Percentiles rank a stretch among this genome's conserved stretches.
phyloP scores from a whole-genome alignment of 2,888 invertebrate genomes.

The Allacma fusca region DNA sequence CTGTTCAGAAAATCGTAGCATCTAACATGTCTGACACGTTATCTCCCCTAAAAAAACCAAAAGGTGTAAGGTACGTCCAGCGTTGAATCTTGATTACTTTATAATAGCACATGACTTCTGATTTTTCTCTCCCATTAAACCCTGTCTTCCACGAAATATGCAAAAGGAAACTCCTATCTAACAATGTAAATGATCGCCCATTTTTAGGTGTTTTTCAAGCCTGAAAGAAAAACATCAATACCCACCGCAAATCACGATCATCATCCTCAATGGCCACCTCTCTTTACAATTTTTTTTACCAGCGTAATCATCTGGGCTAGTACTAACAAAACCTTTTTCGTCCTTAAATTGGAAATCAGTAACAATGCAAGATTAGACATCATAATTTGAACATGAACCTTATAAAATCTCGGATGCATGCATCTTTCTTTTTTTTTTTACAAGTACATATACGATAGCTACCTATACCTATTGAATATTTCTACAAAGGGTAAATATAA shows the following conservation, averaged over 20 bases:
- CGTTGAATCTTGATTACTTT: slow-evolving; percentile 21
- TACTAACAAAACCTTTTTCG: not conserved
- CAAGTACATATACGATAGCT: too few species aligned
- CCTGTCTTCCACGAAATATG: slow-evolving; percentile 5
- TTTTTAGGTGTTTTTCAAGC: not conserved
- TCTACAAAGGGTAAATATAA: not conserved
- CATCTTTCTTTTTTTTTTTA: too few species aligned
- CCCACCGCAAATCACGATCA: slow-evolving; percentile 25
- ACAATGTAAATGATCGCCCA: slow-evolving; percentile 27
- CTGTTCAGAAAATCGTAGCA: too few species aligned
- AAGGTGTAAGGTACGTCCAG: not conserved
- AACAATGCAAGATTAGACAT: too few species aligned
- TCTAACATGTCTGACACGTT: not conserved
- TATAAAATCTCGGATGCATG: too few species aligned
- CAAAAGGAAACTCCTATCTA: not conserved
- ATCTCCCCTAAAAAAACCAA: not conserved
- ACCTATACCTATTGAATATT: too few species aligned
- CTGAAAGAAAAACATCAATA: slow-evolving; percentile 23
- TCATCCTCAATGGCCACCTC: slow-evolving; percentile 7
- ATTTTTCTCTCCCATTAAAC: slow-evolving; percentile 29
- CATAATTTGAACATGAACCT: too few species aligned
- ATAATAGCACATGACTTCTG: slow-evolving; percentile 32
- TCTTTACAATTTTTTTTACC: slow-evolving; percentile 6
- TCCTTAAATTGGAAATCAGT: not conserved
- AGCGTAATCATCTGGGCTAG: not conserved